phyloP scores from a whole-genome alignment of 1,140 invertebrate genomes.

The Pentalonia nigronervosa region DNA sequence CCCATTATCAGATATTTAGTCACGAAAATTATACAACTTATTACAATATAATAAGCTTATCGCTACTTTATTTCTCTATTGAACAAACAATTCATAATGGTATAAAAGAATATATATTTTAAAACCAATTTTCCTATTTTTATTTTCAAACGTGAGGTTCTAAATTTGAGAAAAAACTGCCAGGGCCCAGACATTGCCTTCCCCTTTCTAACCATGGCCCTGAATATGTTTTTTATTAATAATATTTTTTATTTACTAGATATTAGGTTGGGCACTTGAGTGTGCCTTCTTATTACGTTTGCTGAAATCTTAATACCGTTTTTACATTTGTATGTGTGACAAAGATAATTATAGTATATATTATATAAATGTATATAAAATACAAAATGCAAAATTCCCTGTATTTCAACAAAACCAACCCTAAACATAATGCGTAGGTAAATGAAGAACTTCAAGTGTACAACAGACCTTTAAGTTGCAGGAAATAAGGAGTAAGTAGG shows the following conservation, averaged over 20 bases:
- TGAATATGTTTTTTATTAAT: neutral
- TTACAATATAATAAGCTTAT: too few species aligned
- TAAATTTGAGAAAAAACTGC: neutral
- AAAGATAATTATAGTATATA: neutral
- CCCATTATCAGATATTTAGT: too few species aligned
- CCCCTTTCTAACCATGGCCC: too few species aligned
- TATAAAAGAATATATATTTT: too few species aligned
- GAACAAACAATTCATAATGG: too few species aligned
- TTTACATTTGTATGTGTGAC: neutral
- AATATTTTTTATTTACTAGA: neutral
- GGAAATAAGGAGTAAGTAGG: neutral
- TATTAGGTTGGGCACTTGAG: too few species aligned
- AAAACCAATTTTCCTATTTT: neutral
- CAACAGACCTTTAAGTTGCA: neutral
- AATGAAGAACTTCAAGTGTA: neutral
- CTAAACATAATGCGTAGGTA: neutral
- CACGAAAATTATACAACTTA: too few species aligned
- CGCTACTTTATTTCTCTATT: too few species aligned
- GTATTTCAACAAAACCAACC: neutral
- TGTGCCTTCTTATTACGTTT: too few species aligned
- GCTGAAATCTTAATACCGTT: neutral
- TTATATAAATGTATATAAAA: too few species aligned
- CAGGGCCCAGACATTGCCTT: too few species aligned
- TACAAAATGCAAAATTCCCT: too few species aligned
- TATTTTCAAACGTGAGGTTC: neutral